Percentiles rank a stretch among this genome's conserved stretches.
These are phyloP conservation scores for Chydorus sphaericus DNA, from an alignment of 2,888 invertebrate species.

Conservation along the genomic window DNA sequence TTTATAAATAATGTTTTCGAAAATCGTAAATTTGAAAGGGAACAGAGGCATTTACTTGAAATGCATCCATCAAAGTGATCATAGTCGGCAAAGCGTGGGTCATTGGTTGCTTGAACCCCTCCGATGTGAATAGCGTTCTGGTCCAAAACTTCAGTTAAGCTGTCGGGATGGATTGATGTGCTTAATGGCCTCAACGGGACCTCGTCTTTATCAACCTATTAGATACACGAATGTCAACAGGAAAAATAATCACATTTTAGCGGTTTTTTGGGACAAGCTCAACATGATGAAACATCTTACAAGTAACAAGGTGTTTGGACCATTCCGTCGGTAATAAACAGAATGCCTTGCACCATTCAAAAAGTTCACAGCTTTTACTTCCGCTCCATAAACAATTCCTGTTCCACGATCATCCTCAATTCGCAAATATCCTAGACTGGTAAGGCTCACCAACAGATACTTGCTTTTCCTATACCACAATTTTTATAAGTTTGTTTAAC, in stretches of 20 bases:
- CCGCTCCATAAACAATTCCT: conserved; percentile 44
- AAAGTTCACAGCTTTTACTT: conserved; percentile 61
- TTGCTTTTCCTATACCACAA: conserved; percentile 50
- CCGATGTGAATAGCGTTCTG: conserved; percentile 66
- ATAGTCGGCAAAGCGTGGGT: conserved; percentile 63
- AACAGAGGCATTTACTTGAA: conserved; percentile 51
- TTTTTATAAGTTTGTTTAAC: not conserved
- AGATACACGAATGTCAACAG: not conserved
- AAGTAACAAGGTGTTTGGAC: conserved; percentile 48
- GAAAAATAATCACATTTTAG: conserved; percentile 11
- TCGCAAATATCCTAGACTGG: conserved; percentile 64
- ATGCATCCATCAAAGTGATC: conserved; percentile 79
- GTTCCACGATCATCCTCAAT: conserved; percentile 71
- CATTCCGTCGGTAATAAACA: conserved; percentile 49
- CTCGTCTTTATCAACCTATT: conserved; percentile 58
- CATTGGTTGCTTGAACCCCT: conserved; percentile 61
- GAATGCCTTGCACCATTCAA: conserved; percentile 68
- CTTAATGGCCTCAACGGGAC: conserved; percentile 52
- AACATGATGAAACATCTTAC: conserved; percentile 23
- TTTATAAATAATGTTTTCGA: conserved; percentile 8
- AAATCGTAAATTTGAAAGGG: not conserved
- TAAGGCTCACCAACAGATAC: conserved; percentile 65
- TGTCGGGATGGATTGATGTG: conserved; percentile 48
- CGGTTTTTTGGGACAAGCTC: not conserved
- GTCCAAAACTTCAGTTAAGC: conserved; percentile 30